These are phyloP conservation scores for Augiades crinisus DNA, from an alignment of 2,888 invertebrate species.

Conservation along the genomic window DNA sequence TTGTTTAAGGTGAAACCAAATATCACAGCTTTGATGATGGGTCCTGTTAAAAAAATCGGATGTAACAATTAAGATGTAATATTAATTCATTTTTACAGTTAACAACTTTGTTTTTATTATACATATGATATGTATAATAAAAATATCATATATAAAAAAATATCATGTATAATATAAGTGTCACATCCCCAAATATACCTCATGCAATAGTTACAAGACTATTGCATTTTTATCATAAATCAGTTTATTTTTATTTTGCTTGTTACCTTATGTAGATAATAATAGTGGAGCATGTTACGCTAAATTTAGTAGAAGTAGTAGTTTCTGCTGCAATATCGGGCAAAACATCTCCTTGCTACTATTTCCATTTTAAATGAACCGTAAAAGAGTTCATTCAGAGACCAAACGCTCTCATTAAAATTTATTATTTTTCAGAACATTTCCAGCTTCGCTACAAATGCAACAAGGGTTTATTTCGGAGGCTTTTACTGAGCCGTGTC, in stretches of 20 bases:
- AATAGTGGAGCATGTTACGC: constrained; percentile 10
- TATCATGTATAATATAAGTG: too few relatives aligned
- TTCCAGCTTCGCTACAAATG: constrained; percentile 21
- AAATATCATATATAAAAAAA: too few relatives aligned
- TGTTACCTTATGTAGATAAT: constrained; percentile 9
- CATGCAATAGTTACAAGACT: too few relatives aligned
- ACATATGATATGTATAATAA: too few relatives aligned
- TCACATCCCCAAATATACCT: too few relatives aligned
- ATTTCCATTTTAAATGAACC: constrained; percentile 27
- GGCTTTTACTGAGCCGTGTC: not conserved
- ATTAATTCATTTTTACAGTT: too few relatives aligned
- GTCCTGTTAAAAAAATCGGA: too few relatives aligned
- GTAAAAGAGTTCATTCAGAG: constrained; percentile 25
- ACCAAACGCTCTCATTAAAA: constrained; percentile 25
- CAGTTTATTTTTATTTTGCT: not conserved
- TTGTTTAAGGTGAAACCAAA: too few relatives aligned
- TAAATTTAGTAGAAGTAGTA: constrained; percentile 20
- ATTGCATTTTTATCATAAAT: not conserved
- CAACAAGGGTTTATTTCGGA: constrained; percentile 10
- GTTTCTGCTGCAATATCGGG: constrained; percentile 13
- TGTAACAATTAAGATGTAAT: too few relatives aligned
- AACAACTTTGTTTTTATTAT: too few relatives aligned
- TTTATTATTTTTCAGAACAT: constrained; percentile 25
- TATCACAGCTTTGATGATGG: too few relatives aligned
- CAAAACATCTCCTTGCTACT: constrained; percentile 21